These are phyloP conservation scores for Boloria euphrosyne DNA, from an alignment of 2,888 invertebrate species.

Conservation along the genomic window DNA sequence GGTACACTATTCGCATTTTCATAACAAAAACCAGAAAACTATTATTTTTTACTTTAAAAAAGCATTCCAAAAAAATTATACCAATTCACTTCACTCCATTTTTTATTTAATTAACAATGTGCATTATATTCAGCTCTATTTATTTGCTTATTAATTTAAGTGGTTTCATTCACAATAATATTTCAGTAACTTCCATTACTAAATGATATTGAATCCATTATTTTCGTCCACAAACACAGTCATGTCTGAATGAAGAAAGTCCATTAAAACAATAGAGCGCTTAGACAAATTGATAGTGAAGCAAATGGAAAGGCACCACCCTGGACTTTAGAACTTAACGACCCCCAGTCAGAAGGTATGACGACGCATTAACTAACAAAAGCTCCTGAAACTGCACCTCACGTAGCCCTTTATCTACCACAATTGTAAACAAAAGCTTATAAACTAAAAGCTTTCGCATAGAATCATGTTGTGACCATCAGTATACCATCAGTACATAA, in stretches of 20 bases:
- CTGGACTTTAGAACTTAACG: slow-evolving; percentile 64
- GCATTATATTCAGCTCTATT: too few relatives aligned
- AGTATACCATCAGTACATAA: too few relatives aligned
- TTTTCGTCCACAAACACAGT: slow-evolving; percentile 33
- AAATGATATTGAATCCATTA: slow-evolving; percentile 26
- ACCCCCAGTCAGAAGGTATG: slow-evolving; percentile 60
- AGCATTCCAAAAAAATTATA: too few relatives aligned
- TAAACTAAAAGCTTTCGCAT: slow-evolving; percentile 62
- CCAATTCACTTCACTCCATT: too few relatives aligned
- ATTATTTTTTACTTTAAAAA: too few relatives aligned
- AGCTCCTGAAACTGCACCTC: slow-evolving; percentile 60
- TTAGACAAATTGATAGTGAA: slow-evolving; percentile 48
- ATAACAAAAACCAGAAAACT: too few relatives aligned
- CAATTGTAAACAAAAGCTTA: slow-evolving; percentile 67
- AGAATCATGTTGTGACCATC: slow-evolving; percentile 31
- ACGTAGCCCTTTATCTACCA: slow-evolving; percentile 61
- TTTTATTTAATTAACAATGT: too few relatives aligned
- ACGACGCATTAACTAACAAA: slow-evolving; percentile 73
- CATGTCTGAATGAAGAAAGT: slow-evolving; percentile 35
- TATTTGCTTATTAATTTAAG: not conserved
- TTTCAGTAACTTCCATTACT: not conserved
- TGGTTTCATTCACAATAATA: slow-evolving; percentile 4
- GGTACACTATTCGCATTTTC: too few relatives aligned
- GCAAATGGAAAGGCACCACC: slow-evolving; percentile 57
- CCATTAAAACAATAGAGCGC: slow-evolving; percentile 54